Evolutionary conservation across 2,797 vertebrate genomes (phyloP), one percentile per base, ranked within the genome.

Genomic region (Acanthurus leucopareius): DNA sequence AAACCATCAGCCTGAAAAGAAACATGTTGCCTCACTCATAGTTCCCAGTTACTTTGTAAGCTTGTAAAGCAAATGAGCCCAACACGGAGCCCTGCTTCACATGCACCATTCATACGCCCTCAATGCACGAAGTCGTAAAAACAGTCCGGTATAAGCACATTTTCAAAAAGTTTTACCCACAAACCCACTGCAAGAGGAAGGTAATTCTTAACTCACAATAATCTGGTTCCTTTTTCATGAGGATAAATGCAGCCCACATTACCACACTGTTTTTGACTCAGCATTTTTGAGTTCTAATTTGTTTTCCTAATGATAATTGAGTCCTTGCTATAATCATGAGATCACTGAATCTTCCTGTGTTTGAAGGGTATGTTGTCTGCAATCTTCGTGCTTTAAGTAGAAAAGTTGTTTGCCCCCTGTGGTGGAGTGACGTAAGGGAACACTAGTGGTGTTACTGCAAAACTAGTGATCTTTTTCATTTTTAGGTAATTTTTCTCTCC

Each of bases 301-400:
- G 87, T 92, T 93, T 84, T 84, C 90, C 91, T 86, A 90, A 85
- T 81, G 88, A 89, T 92, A 94, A 93, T 91, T 87, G 84, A 93
- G 91, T 86, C 86, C 88, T 60, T 88, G 82, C 85, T 80, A 82
- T 82, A 80, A 86, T 85, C 85, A 88, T 93, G 92, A 93, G 87
- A 91, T 90, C 90, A 86, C 90, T 87, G 82, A 92, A 94, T 93
- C 91, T 90, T 94, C 8, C 1, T 3, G 51, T 6, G 5, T 1
- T 2, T 1, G 6, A 15, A 7, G 25, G 47, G 56, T 20, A 45
- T 28, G 7, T 45, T 5, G 13, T 15, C 1, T 20, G 17, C 19
- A n/a, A 49, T 28, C 9, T 64, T 32, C 4, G 5, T 32, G 2
- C 28, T 3, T 32, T 32, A 32, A 32, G 28, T 32, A 32, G 28